These are phyloP conservation scores for Chrysogorgia sp. DNA, from an alignment of 92 coral and sea anemone species.

Conservation along the genomic window DNA sequence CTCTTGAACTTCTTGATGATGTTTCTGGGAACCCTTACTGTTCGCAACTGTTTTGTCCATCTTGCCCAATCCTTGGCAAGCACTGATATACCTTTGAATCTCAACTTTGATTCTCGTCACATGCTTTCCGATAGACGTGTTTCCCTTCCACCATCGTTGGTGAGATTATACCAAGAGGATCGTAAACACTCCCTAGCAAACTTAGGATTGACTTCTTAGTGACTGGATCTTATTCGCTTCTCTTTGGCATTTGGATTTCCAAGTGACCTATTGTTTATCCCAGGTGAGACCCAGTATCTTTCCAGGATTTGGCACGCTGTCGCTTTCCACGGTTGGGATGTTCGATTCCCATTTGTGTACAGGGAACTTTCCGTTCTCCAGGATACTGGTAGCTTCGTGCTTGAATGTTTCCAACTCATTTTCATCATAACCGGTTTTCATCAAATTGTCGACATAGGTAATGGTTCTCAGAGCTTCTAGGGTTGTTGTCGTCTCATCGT, in stretches of 20 bases:
- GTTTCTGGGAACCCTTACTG: constrained; percentile 44
- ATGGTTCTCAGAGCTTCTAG: constrained; percentile 28
- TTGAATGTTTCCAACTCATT: too few relatives aligned
- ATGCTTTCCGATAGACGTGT: constrained; percentile 43
- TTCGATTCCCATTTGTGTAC: too few relatives aligned
- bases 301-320: constrained; percentile 27
- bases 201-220: constrained; percentile 33
- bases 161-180: too few relatives aligned
- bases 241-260: not conserved
- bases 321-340: constrained; percentile 19
- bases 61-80: constrained; percentile 31
- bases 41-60: constrained; percentile 48
- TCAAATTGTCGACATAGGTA: constrained; percentile 67
- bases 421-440: constrained; percentile 68
- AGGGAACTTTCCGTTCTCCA: too few relatives aligned
- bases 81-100: not conserved
- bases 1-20: constrained; percentile 14
- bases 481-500: constrained; percentile 11
- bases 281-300: constrained; percentile 46
- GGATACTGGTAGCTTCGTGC: too few relatives aligned
- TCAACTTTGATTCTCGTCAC: constrained; percentile 45
- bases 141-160: constrained; percentile 46
- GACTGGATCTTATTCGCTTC: constrained; percentile 13
- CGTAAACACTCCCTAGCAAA: constrained; percentile 32
- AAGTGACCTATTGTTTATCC: too few relatives aligned